Percentiles rank a stretch among this genome's conserved stretches.
Conservation (phyloP, 2,113 vertebrate species). For the Gymnarchus niloticus region DNA sequence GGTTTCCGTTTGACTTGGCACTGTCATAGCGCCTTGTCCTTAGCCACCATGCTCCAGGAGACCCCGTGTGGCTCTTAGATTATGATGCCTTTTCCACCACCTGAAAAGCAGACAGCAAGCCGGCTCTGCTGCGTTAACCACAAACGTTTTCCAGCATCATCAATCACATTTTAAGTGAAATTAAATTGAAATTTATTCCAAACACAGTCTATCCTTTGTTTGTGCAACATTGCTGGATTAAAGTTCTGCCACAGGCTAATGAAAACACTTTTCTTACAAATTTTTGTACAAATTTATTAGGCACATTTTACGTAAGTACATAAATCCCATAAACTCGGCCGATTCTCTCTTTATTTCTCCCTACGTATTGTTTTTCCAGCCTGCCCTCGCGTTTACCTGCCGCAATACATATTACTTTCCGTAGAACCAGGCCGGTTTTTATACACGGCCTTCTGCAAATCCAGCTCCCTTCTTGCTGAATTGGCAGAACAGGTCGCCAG, state of each 20-base stretch:
- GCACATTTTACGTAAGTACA: neutral
- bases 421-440: neutral
- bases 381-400: neutral
- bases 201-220: neutral
- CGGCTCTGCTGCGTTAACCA: neutral
- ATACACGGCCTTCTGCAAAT: neutral
- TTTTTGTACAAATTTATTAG: neutral
- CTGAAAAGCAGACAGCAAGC: neutral
- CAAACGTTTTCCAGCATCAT: neutral
- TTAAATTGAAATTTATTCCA: slow-evolving; percentile 1
- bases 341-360: neutral
- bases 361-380: neutral
- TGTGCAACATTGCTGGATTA: neutral
- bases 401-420: neutral
- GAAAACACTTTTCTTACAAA: neutral
- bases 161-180: neutral
- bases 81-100: neutral
- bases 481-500: neutral
- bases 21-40: neutral
- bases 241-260: neutral
- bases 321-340: neutral
- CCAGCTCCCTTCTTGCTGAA: neutral
- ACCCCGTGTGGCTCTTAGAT: neutral
- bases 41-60: neutral
- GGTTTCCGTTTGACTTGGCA: neutral